phyloP scores from a whole-genome alignment of 2,888 invertebrate genomes.

The Dryococelus australis region DNA sequence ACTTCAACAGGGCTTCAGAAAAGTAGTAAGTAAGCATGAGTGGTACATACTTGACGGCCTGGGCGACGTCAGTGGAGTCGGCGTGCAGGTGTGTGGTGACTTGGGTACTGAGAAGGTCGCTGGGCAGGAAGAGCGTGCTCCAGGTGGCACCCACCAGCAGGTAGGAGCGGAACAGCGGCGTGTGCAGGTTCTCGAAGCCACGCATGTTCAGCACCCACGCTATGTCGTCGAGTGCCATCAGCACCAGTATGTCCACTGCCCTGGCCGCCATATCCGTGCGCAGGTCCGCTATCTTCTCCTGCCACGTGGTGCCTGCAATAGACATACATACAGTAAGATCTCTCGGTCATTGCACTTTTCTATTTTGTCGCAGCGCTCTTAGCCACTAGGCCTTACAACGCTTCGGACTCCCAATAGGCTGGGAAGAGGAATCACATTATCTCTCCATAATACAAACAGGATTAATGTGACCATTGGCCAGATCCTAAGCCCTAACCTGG shows the following conservation, averaged over 20 bases:
- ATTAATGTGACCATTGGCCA: too few relatives aligned
- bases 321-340: too few relatives aligned
- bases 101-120: constrained; percentile 48
- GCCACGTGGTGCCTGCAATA: constrained; percentile 47
- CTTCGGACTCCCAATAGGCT: too few relatives aligned
- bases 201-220: constrained; percentile 62
- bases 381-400: too few relatives aligned
- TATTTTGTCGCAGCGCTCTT: too few relatives aligned
- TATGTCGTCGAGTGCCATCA: constrained; percentile 60
- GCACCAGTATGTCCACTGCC: constrained; percentile 55
- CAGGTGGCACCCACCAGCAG: constrained; percentile 47
- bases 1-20: too few relatives aligned
- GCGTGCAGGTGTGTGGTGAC: constrained; percentile 50
- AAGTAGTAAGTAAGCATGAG: too few relatives aligned
- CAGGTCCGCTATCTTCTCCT: constrained; percentile 47
- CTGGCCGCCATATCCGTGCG: constrained; percentile 46
- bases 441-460: too few relatives aligned
- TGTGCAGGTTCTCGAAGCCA: constrained; percentile 59
- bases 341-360: too few relatives aligned
- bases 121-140: constrained; percentile 50
- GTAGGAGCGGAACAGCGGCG: constrained; percentile 56
- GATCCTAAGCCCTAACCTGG: too few relatives aligned
- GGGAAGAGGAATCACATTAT: too few relatives aligned
- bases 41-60: constrained; percentile 20
- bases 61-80: not conserved